phyloP scores from a whole-genome alignment of 2,888 invertebrate genomes.

The Priocnemis perturbator region DNA sequence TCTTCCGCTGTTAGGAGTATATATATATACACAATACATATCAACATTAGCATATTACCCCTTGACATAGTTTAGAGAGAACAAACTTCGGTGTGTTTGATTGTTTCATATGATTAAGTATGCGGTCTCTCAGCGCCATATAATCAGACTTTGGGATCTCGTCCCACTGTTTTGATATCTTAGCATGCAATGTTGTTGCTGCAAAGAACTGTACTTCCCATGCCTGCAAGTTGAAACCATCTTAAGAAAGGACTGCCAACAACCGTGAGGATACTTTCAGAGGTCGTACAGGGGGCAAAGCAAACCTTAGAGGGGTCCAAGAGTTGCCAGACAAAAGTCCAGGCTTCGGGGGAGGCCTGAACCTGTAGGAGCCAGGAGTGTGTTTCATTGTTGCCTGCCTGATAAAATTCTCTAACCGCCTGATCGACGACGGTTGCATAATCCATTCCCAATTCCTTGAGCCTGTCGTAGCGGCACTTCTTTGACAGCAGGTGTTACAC shows the following conservation, averaged over 20 bases:
- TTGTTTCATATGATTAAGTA: conserved; percentile 86
- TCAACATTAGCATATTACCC: conserved; percentile 79
- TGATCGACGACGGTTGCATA: conserved; percentile 72
- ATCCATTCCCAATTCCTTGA: conserved; percentile 62
- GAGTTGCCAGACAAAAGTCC: conserved; percentile 95
- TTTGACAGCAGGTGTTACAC: not conserved
- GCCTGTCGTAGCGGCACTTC: not conserved
- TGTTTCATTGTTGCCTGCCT: conserved; percentile 84
- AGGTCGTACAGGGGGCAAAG: not conserved
- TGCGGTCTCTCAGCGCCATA: conserved; percentile 84
- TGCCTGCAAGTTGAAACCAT: conserved; percentile 56
- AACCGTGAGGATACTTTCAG: conserved; percentile 11
- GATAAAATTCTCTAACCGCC: conserved; percentile 76
- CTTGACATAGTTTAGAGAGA: conserved; percentile 89
- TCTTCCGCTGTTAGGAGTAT: too few species aligned
- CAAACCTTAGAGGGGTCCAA: conserved; percentile 87
- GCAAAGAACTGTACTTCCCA: conserved; percentile 96
- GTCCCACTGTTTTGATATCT: conserved; percentile 91
- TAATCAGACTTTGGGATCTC: conserved; percentile 90
- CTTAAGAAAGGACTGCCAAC: not conserved
- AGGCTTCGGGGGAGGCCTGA: conserved; percentile 91
- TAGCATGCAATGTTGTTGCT: conserved; percentile 91
- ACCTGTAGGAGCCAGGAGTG: conserved; percentile 91
- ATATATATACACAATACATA: not conserved
- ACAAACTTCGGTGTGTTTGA: conserved; percentile 90